Evolutionary conservation across 2,888 invertebrate genomes (phyloP), one percentile per base, ranked within the genome.

Genomic region (Agrotis puta): DNA sequence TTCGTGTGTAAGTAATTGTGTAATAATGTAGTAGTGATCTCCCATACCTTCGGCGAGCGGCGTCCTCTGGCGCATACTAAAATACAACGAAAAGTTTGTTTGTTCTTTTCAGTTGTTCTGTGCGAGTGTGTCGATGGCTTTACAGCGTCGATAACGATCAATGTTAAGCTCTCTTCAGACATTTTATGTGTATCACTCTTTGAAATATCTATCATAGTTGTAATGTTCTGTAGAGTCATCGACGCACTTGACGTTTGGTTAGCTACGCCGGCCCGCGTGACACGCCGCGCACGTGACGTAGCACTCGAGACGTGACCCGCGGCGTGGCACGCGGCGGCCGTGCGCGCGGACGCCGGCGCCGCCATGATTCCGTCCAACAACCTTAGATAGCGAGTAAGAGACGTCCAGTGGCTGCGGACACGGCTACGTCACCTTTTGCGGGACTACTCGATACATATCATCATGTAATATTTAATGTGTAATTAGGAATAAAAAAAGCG

Each of bases 401-500:
- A 95, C 95, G 95, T 96, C 95, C 95, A 96, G 94, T 95, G 95
- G 95, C 95, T 95, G 94, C 93, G 95, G 95, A 95, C 95, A 95
- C 94, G 94, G 95, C 95, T 96, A 94, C 96, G 94, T 94, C 94
- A 94, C 95, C 92, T 94, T 93, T 92, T 96, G 97, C 96, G 97
- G 97, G 97, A 97, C 97, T 97, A 97, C 97, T 97, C 96, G 96
- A 96, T 97, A 97, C 97, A 97, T 97, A 97, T 97, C 97, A 97
- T 97, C 97, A 97, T 94, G 94, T 97, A 97, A 97, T 96, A 96
- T 95, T 89, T 97, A 96, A 95, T 94, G 91, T 95, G 93, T 96
- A 96, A 95, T 95, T 95, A 95, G 95, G 86, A 91, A 90, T 95
- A 94, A 93, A 89, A n/a, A 92, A 92, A 93, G 92, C 94, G 93